Base-by-base conservation (phyloP, 2,113 vertebrate genomes). In the Cyanistes caeruleus region DNA sequence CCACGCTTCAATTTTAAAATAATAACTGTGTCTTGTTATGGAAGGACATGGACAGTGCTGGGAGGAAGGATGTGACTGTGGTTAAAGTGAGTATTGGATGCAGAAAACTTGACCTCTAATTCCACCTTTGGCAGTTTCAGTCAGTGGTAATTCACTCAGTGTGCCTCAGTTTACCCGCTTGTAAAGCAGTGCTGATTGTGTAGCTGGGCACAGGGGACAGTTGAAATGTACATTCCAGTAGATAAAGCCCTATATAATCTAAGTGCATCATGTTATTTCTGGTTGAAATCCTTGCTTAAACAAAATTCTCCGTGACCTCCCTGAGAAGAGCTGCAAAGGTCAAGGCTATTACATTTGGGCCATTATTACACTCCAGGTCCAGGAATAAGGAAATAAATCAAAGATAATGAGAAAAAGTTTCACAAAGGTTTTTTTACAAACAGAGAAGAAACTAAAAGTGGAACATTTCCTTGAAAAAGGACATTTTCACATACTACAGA, bases 321-420 rank as follows among this genome's bases (percentile, higher is more conserved):
- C 63, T 52, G 84, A 84, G 93, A 95, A 93, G 68, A 94, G 63
- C 93, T 96, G 82, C 92, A 95, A 93, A 96, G 95, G 96, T 96
- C 95, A 92, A 93, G 92, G 90, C 95, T 91, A 94, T 93, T 96
- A 94, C 78, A 67, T 96, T 88, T 94, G 79, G 82, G 64, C 75
- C 72, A 93, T 96, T 93, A 97, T 97, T 96, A 94, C 90, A 63
- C 85, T 86, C 70, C 59, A 65, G 92, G 82, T 67, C 56, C 52
- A 80, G 87, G 63, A 90, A 80, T 83, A 93, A 80, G 55, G 90
- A 88, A 91, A 94, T 90, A 96, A 96, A 95, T 96, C 93, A 93
- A 13, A 52, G 82, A 90, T 95, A 96, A 97, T 69, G 95, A 94
- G 95, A 83, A 95, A 95, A 97, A 96, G 88, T 96, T 96, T 94